Base-by-base conservation (phyloP, 2,113 vertebrate genomes). In the Tonatia bakeri region DNA sequence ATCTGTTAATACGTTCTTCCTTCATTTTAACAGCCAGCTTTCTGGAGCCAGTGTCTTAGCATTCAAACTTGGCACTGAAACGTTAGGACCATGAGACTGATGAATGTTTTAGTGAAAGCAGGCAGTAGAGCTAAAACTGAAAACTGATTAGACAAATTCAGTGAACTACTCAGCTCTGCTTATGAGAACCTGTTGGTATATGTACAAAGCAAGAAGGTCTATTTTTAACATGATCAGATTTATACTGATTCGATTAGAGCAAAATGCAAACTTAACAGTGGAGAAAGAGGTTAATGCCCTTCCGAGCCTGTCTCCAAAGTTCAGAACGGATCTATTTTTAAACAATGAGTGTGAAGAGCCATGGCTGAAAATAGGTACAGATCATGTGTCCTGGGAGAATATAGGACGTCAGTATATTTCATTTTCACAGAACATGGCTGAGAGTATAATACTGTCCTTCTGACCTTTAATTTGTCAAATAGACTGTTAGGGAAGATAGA, bases 281-380 rank as follows among this genome's bases (percentile, higher is more conserved):
- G 95, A 98, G 96, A 98, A 98, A 97, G 97, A 98, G 97, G 98
- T 98, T 98, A 98, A 98, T 98, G 97, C 95, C 97, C 97, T 98
- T 98, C 97, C 90, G n/a, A 98, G 98, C 96, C 97, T 97, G 98
- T 98, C 98, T 98, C 98, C 98, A 98, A 98, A 98, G 98, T 98
- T 98, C 98, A 97, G 97, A 96, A 94, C 95, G 96, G 81, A 70
- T 95, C 98, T 98, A 98, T 98, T 98, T 99, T 99, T 98, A 98
- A 98, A 96, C 97, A 91, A 96, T 96, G 97, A 97, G 96, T 98
- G 97, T 98, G 98, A 98, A 93, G 96, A 98, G 97, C 98, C 87
- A 36, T 97, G 97, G 0, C 98, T 98, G 97, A 98, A 98, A 98
- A 99, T 99, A 99, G 98, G 97, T 97, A 96, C 97, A 97, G 97